A percentile compares a stretch with the other conserved stretches of the same genome.
Evolutionary conservation across 2,888 invertebrate species (phyloP).

Genomic region (Nomada fucata): DNA sequence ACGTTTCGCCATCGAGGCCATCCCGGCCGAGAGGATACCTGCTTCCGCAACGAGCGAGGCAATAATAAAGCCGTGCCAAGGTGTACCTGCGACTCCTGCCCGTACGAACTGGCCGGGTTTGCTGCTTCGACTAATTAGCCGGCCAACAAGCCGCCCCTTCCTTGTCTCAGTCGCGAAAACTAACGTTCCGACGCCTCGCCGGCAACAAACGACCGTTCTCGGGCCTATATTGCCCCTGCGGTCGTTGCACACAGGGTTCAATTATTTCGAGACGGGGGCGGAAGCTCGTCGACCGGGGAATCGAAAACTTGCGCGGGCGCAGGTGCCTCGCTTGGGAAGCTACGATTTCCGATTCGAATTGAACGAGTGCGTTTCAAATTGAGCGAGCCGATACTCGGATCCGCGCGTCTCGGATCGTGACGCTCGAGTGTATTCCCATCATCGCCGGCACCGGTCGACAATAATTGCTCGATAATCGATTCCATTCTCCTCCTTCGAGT

Average conservation of each 20-base stretch:
- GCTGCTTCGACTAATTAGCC: constrained; percentile 45
- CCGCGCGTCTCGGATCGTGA: too few species aligned
- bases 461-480: neutral
- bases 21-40: constrained; percentile 33
- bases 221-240: neutral
- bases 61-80: constrained; percentile 47
- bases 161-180: constrained; percentile 4
- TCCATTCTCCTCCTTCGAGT: neutral
- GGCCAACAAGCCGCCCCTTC: constrained; percentile 7
- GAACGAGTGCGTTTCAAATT: too few species aligned
- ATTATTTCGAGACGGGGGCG: neutral
- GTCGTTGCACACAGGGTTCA: neutral
- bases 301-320: neutral
- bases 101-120: constrained; percentile 28
- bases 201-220: neutral
- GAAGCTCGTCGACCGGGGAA: rapidly evolving
- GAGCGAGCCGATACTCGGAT: too few species aligned
- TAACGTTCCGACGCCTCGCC: neutral
- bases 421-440: too few species aligned
- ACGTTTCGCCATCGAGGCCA: neutral
- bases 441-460: too few species aligned
- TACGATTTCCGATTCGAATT: neutral
- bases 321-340: neutral
- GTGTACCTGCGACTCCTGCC: constrained; percentile 38
- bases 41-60: constrained; percentile 33